Percentiles rank a stretch among this genome's conserved stretches.
Evolutionary conservation across 2,888 invertebrate genomes (phyloP).

Genomic region (Luperina testacea): DNA sequence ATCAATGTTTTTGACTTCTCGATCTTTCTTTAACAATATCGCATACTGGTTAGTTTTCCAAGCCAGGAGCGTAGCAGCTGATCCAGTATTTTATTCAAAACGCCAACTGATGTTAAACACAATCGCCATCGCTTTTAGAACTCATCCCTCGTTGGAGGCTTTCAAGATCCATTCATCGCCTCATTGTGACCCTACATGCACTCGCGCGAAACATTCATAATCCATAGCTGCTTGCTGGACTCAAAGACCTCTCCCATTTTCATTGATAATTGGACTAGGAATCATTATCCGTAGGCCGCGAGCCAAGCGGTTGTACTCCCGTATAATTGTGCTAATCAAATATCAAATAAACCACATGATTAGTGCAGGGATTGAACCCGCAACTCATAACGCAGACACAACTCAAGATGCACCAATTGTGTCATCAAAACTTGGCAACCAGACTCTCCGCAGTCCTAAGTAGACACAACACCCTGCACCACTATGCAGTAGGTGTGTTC

Average conservation of each 20-base stretch:
- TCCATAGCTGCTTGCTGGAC: background rate
- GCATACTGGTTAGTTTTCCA: background rate
- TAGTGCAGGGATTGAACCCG: constrained; percentile 28
- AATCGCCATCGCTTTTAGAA: background rate
- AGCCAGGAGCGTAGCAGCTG: background rate
- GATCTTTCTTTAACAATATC: background rate
- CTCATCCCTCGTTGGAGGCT: constrained; percentile 20
- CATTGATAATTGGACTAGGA: background rate
- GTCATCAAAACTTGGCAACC: constrained; percentile 14
- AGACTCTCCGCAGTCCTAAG: background rate
- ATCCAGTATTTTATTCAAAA: background rate
- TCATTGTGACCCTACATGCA: constrained; percentile 10
- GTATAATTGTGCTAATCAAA: background rate
- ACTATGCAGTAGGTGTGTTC: background rate
- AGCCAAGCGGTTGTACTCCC: background rate
- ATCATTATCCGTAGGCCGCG: background rate
- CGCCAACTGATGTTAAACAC: background rate
- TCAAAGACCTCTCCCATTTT: background rate
- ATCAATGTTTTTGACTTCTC: background rate
- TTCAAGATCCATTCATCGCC: constrained; percentile 12
- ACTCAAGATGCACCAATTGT: background rate
- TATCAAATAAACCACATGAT: background rate
- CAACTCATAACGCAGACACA: background rate
- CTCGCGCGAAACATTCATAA: background rate
- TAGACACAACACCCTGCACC: background rate